A percentile compares a stretch with the other conserved stretches of the same genome.
These are phyloP conservation scores for Archegozetes longisetosus DNA, from an alignment of 1,140 invertebrate species.

Conservation along the genomic window DNA sequence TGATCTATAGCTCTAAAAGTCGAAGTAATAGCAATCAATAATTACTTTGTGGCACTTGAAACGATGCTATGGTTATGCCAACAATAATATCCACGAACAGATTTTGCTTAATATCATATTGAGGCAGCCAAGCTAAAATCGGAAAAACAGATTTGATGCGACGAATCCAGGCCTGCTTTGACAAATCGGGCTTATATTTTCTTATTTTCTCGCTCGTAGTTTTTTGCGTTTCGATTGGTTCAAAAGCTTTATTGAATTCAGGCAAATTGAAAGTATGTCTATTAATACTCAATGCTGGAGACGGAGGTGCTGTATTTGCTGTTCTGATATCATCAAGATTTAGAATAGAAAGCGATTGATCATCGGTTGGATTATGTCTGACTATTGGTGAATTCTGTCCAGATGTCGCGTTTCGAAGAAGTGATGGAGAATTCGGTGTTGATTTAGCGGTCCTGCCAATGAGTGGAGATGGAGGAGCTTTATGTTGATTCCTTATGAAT, in stretches of 20 bases:
- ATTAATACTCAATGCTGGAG: not conserved
- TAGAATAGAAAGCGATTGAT: not conserved
- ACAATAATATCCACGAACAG: constrained; percentile 25
- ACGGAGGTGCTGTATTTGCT: not conserved
- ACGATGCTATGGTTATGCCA: constrained; percentile 68
- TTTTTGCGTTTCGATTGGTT: not conserved
- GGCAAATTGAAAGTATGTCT: not conserved
- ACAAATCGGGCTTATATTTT: not conserved
- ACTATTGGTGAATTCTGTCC: not conserved
- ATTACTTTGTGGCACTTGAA: constrained; percentile 71
- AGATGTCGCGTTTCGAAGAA: not conserved
- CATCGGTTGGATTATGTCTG: not conserved
- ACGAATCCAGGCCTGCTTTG: not conserved
- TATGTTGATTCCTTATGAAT: no score
- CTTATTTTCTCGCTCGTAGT: not conserved
- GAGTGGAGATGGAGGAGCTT: no score
- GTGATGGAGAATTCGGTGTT: no score
- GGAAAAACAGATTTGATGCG: constrained; percentile 22
- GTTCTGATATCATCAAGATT: not conserved
- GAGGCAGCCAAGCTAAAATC: constrained; percentile 26
- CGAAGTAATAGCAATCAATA: not conserved
- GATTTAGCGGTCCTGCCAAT: no score
- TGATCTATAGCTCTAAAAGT: not conserved
- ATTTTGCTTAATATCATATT: constrained; percentile 22
- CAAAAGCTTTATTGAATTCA: not conserved